A percentile compares a stretch with the other conserved stretches of the same genome.
Evolutionary conservation across 2,113 vertebrate genomes (phyloP).

Genomic region (Indicator indicator): DNA sequence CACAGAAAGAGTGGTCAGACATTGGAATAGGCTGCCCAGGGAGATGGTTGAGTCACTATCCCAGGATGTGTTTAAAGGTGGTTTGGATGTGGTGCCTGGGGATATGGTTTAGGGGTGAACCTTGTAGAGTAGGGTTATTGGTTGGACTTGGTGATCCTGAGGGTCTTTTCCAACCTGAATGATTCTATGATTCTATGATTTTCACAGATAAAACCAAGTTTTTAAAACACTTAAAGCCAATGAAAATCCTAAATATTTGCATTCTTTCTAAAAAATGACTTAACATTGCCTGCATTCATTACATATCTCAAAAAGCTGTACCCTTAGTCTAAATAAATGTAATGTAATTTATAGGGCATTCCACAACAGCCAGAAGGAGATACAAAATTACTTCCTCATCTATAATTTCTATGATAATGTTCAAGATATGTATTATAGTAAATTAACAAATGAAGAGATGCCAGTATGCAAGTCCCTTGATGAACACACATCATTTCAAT

Average conservation of each 20-base stretch:
- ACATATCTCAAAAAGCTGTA: neutral
- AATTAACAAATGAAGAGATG: neutral
- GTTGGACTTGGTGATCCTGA: no score
- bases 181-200: no score
- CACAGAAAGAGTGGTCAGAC: no score
- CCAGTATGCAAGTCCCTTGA: neutral
- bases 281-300: rapidly evolving
- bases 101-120: no score
- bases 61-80: no score
- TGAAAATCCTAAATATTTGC: neutral
- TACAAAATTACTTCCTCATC: neutral
- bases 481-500: neutral
- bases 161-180: no score
- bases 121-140: no score
- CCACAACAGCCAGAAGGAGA: neutral
- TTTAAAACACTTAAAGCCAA: neutral
- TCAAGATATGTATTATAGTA: neutral
- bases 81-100: no score
- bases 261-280: neutral
- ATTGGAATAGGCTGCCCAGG: no score
- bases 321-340: neutral
- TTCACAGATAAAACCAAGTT: neutral
- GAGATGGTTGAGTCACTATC: no score
- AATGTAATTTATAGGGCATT: neutral
- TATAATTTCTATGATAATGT: neutral